Evolutionary conservation across 2,888 invertebrate species (phyloP).

Genomic region (Drosophila histrio): DNA sequence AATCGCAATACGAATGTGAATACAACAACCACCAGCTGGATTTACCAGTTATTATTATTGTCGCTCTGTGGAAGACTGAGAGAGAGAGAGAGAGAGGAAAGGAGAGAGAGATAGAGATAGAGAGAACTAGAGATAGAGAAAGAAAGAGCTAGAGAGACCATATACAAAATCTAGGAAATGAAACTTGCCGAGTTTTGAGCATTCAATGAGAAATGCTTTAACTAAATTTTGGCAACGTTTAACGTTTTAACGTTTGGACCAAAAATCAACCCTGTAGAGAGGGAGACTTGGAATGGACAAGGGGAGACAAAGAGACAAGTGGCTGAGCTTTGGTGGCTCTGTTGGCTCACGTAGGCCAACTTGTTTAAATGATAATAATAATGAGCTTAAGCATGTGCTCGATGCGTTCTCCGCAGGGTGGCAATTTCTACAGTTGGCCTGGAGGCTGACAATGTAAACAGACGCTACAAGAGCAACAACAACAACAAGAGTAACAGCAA

Average conservation of each 20-base stretch:
- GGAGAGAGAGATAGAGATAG: background rate
- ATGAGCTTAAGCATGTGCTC: constrained; percentile 80
- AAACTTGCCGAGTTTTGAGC: constrained; percentile 9
- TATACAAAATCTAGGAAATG: constrained; percentile 35
- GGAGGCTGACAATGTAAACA: constrained; percentile 67
- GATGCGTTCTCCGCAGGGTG: constrained; percentile 51
- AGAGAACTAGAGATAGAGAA: background rate
- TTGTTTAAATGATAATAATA: constrained; percentile 80
- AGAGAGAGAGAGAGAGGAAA: background rate
- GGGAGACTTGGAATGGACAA: background rate
- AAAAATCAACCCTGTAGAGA: constrained; percentile 59
- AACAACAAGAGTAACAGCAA: background rate
- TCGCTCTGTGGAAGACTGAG: background rate
- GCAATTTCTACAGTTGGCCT: constrained; percentile 33
- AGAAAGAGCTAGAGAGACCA: background rate
- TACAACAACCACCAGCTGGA: constrained; percentile 47
- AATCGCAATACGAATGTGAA: constrained; percentile 41
- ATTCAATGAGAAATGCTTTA: constrained; percentile 28
- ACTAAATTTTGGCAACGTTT: constrained; percentile 73
- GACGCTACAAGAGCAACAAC: constrained; percentile 33
- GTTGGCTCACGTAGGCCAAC: constrained; percentile 63
- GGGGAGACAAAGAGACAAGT: constrained; percentile 33
- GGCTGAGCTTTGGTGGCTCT: constrained; percentile 35
- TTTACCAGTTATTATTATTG: constrained; percentile 30
- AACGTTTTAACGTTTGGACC: constrained; percentile 67